Evolutionary conservation across 2,113 vertebrate species (phyloP), one percentile per base, ranked within the genome.

Genomic region (Gambusia affinis): DNA sequence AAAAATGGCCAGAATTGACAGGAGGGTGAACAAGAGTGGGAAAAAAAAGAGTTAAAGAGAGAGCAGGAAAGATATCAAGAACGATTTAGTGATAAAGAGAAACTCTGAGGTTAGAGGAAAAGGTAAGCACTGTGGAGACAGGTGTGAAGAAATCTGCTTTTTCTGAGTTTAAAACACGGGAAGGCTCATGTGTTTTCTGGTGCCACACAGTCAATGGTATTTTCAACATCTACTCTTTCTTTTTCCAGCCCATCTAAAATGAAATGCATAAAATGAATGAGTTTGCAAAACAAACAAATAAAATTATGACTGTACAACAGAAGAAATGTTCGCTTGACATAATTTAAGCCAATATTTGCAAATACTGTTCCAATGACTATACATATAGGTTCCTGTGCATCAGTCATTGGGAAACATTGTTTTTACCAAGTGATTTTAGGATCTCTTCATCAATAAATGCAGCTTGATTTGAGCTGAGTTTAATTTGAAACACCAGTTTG

Each of bases 1-100:
- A 93, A 91, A 88, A 82, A 86, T 83, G 90, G 88, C 73, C 75
- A 79, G 88, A 92, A 92, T 89, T 93, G 92, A 91, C 92, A 87
- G 91, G 72, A 84, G 82, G 87, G 77, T 82, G 85, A 88, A 84
- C 62, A 79, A 82, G 81, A 91, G 80, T 92, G 88, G 2, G 90
- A 89, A 86, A 89, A 86, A 83, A 84, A 86, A 81, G 90, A 91
- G 89, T 88, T 91, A 91, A 91, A 87, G 85, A 84, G 87, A 91
- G 89, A 87, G 90, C 89, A 88, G 82, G 85, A 90, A 63, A 87
- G 90, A 88, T 83, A 92, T 89, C 69, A 87, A 90, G 89, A 87
- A 73, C 33, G 85, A 90, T 91, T 92, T 91, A 91, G 84, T 63
- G 78, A 89, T 88, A 86, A 91, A 91, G 85, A 75, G 76, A 85